Conservation (phyloP, 2,888 invertebrate genomes). For the Scaptomyza parva region DNA sequence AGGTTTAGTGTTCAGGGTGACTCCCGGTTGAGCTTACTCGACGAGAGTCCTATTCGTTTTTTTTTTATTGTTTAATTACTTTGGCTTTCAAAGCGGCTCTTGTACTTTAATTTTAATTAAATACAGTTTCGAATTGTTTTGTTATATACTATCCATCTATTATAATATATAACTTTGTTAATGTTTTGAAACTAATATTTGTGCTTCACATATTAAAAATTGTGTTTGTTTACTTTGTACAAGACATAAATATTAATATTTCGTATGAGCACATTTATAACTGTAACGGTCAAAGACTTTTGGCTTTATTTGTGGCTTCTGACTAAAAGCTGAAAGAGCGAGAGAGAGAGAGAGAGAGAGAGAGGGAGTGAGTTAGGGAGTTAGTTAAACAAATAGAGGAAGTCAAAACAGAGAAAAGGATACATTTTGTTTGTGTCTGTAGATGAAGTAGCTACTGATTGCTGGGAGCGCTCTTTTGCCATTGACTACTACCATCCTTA, state of each 20-base stretch:
- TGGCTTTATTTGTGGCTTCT: slow-evolving; percentile 44
- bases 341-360: neutral
- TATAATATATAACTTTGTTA: too few species aligned
- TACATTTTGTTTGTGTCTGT: slow-evolving; percentile 56
- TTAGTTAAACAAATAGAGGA: slow-evolving; percentile 61
- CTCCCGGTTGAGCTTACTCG: too few species aligned
- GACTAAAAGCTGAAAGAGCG: slow-evolving; percentile 1
- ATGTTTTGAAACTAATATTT: neutral
- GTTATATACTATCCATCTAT: too few species aligned
- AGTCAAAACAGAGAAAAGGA: slow-evolving; percentile 56
- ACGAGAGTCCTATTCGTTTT: too few species aligned
- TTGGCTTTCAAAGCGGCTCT: too few species aligned
- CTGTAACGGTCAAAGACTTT: slow-evolving; percentile 57
- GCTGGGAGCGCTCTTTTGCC: slow-evolving; percentile 48
- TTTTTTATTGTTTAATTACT: too few species aligned
- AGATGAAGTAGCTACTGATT: slow-evolving; percentile 57
- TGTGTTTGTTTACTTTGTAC: neutral
- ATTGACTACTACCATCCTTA: slow-evolving; percentile 41
- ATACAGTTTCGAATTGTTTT: too few species aligned
- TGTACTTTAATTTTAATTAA: too few species aligned
- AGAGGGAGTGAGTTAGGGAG: slow-evolving; percentile 9
- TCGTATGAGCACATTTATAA: slow-evolving; percentile 34
- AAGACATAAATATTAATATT: slow-evolving; percentile 45
- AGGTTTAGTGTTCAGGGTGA: too few species aligned
- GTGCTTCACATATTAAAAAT: too few species aligned